Percentiles rank a stretch among this genome's conserved stretches.
These are phyloP conservation scores for Sinhomidia bicolor DNA, from an alignment of 2,888 invertebrate species.

Conservation along the genomic window DNA sequence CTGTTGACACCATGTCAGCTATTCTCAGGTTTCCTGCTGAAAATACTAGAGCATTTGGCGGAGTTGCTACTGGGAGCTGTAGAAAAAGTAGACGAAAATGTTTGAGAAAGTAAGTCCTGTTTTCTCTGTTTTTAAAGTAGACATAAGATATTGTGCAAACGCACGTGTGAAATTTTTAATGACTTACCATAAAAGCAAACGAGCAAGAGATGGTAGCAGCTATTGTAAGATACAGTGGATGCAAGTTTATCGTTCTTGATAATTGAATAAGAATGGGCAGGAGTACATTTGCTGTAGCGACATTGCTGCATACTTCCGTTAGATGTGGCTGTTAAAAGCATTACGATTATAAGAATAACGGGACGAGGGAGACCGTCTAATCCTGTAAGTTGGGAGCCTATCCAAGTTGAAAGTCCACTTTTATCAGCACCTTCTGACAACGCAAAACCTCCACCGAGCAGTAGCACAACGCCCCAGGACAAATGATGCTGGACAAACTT, in stretches of 20 bases:
- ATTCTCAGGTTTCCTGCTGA: conserved; percentile 86
- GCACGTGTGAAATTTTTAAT: too few species aligned
- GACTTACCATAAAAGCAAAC: conserved; percentile 91
- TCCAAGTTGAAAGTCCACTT: conserved; percentile 89
- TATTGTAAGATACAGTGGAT: conserved; percentile 94
- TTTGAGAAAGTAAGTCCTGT: too few species aligned
- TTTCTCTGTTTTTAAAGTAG: too few species aligned
- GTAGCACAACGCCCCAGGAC: conserved; percentile 65
- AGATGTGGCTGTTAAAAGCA: conserved; percentile 89
- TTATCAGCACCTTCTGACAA: conserved; percentile 92
- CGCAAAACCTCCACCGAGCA: conserved; percentile 91
- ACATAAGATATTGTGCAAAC: too few species aligned
- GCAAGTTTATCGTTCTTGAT: conserved; percentile 87
- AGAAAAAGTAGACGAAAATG: too few species aligned
- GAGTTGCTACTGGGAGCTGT: conserved; percentile 88
- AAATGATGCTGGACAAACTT: conserved; percentile 71
- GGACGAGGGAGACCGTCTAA: conserved; percentile 86
- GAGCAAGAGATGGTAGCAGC: conserved; percentile 94
- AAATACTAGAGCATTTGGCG: conserved; percentile 91
- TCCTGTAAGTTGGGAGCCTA: conserved; percentile 88
- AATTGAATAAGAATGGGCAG: conserved; percentile 87
- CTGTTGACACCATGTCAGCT: conserved; percentile 74
- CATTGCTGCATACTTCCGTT: conserved; percentile 94
- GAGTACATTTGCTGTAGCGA: conserved; percentile 94
- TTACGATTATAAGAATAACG: conserved; percentile 88